phyloP scores from a whole-genome alignment of 2,113 vertebrate genomes.

The Sylvia atricapilla region DNA sequence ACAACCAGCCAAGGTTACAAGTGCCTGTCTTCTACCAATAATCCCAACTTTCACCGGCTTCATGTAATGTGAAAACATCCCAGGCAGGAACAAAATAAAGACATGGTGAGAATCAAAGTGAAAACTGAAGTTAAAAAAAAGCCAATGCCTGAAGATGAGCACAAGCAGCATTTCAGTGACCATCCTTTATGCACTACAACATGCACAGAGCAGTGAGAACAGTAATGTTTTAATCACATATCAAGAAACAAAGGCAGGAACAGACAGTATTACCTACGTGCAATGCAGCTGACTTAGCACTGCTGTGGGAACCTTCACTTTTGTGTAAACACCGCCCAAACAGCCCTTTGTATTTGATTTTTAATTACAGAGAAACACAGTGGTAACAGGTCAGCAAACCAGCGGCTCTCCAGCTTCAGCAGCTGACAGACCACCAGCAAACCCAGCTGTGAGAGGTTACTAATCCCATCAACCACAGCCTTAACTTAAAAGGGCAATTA shows the following conservation, averaged over 20 bases:
- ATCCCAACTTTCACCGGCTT: background rate
- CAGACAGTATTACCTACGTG: background rate
- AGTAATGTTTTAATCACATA: background rate
- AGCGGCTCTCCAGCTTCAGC: background rate
- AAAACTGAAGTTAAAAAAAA: background rate
- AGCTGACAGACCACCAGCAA: background rate
- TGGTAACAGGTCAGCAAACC: background rate
- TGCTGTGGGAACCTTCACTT: conserved; percentile 46
- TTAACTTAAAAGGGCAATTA: background rate
- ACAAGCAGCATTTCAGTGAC: background rate
- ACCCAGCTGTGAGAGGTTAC: background rate
- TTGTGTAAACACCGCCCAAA: conserved; percentile 23
- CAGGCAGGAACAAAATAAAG: background rate
- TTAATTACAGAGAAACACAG: conserved; percentile 18
- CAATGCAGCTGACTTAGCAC: background rate
- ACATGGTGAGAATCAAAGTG: background rate
- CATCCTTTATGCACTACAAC: background rate
- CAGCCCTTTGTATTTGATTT: conserved; percentile 3
- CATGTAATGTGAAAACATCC: background rate
- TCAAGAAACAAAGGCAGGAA: conserved; percentile 52
- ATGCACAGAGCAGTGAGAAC: background rate
- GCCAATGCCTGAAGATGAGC: background rate
- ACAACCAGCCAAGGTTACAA: background rate
- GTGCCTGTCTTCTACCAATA: background rate
- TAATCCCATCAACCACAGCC: background rate